Conservation (phyloP, 2,888 invertebrate species). For the Silvanus unidentatus region DNA sequence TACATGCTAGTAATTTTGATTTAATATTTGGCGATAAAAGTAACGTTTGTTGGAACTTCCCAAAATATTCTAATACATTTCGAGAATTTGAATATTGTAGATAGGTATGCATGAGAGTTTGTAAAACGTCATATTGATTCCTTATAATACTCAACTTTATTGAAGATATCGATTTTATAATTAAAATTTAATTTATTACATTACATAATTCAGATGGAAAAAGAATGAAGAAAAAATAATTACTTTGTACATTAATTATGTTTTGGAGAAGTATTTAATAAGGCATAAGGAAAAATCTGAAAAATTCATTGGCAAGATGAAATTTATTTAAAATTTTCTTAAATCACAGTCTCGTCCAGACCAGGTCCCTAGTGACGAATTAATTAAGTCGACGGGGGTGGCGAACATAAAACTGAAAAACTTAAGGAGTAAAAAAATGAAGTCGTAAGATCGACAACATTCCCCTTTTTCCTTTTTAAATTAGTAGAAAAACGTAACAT, state of each 20-base stretch:
- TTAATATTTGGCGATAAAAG: slow-evolving; percentile 2
- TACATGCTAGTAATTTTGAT: slow-evolving; percentile 16
- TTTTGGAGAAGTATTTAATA: slow-evolving; percentile 30
- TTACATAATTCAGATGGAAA: too few species aligned
- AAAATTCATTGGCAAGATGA: slow-evolving; percentile 39
- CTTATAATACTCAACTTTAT: too few species aligned
- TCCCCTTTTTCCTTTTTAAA: slow-evolving; percentile 43
- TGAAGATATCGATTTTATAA: too few species aligned
- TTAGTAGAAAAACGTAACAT: slow-evolving; percentile 48
- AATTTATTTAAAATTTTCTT: slow-evolving; percentile 41
- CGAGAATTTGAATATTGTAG: too few species aligned
- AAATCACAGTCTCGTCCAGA: slow-evolving; percentile 26
- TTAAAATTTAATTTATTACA: too few species aligned
- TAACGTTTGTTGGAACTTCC: too few species aligned
- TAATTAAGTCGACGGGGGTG: slow-evolving; percentile 44
- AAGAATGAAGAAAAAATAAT: slow-evolving; percentile 15
- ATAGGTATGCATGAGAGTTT: too few species aligned
- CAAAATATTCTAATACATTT: too few species aligned
- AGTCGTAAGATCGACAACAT: slow-evolving; percentile 36
- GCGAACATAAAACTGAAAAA: slow-evolving; percentile 39
- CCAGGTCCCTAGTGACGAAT: slow-evolving; percentile 44
- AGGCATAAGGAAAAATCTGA: slow-evolving; percentile 34
- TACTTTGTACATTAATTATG: slow-evolving; percentile 19
- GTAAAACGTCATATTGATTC: too few species aligned
- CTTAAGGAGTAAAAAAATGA: slow-evolving; percentile 36